phyloP scores from a whole-genome alignment of 1,140 invertebrate species.

The Panagrolaimus sp. region DNA sequence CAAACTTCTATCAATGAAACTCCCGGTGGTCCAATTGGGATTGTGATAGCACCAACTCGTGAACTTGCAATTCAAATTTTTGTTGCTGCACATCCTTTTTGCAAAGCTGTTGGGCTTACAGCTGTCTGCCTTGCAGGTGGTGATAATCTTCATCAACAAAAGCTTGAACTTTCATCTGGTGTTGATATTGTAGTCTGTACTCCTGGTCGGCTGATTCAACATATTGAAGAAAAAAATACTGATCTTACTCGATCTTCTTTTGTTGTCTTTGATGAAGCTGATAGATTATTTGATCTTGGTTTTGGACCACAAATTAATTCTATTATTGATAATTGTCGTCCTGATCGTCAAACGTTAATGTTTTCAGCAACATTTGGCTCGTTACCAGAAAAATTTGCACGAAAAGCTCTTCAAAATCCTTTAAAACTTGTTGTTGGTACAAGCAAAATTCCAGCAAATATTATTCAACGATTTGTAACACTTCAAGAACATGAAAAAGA shows the following conservation, averaged over 20 bases:
- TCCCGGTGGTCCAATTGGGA: constrained; percentile 48
- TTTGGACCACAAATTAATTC: constrained; percentile 70
- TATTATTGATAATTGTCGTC: constrained; percentile 78
- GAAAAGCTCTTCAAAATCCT: not conserved
- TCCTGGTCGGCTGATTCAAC: constrained; percentile 74
- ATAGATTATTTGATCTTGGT: constrained; percentile 16
- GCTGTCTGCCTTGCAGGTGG: constrained; percentile 38
- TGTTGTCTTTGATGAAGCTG: constrained; percentile 56
- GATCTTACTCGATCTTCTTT: constrained; percentile 38
- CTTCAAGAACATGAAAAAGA: constrained; percentile 1
- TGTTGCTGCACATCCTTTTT: constrained; percentile 55
- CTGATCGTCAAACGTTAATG: constrained; percentile 79
- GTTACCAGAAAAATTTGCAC: constrained; percentile 14
- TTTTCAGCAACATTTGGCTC: constrained; percentile 79
- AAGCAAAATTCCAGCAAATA: not conserved
- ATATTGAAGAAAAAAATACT: constrained; percentile 37
- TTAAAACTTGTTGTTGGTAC: not conserved
- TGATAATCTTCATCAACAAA: constrained; percentile 25
- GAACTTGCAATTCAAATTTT: constrained; percentile 57
- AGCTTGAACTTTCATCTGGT: constrained; percentile 22
- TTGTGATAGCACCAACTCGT: constrained; percentile 54
- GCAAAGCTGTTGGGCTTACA: constrained; percentile 45
- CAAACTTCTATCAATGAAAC: constrained; percentile 20
- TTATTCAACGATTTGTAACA: not conserved
- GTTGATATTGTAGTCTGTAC: constrained; percentile 76